Evolutionary conservation across 2,113 vertebrate genomes (phyloP).

Genomic region (Recurvirostra avosetta): DNA sequence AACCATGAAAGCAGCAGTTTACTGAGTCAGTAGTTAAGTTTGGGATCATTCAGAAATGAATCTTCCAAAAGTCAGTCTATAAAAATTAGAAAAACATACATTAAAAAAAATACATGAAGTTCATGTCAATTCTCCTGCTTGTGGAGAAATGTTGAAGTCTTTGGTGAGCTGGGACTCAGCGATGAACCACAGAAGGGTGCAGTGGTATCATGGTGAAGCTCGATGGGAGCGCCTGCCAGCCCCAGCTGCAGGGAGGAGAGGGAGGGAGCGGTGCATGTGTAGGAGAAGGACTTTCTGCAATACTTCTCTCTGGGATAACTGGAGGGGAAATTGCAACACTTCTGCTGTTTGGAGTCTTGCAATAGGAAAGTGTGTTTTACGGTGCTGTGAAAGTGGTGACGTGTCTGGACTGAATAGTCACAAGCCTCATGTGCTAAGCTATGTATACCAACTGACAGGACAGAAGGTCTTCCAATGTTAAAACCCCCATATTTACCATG

Average conservation of each 20-base stretch:
- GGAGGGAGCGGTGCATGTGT: fast-evolving
- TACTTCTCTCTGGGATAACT: background rate
- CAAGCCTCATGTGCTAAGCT: background rate
- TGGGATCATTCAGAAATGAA: background rate
- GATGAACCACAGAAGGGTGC: background rate
- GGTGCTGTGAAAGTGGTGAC: background rate
- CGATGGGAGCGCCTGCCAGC: background rate
- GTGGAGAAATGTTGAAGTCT: background rate
- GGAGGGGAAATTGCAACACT: background rate
- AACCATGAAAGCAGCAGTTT: background rate
- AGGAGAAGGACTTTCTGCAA: background rate
- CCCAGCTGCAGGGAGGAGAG: background rate
- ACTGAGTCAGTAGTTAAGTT: background rate
- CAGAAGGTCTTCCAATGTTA: background rate
- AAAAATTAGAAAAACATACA: background rate
- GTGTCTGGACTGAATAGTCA: background rate
- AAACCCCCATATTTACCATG: background rate
- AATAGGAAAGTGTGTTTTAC: background rate
- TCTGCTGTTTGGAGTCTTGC: background rate
- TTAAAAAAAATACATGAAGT: background rate
- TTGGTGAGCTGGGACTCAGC: background rate
- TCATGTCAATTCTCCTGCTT: background rate
- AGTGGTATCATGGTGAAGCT: background rate
- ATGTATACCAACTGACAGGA: background rate
- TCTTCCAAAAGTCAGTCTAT: background rate